phyloP scores from a whole-genome alignment of 2,797 vertebrate genomes.

The Propithecus perrieri region DNA sequence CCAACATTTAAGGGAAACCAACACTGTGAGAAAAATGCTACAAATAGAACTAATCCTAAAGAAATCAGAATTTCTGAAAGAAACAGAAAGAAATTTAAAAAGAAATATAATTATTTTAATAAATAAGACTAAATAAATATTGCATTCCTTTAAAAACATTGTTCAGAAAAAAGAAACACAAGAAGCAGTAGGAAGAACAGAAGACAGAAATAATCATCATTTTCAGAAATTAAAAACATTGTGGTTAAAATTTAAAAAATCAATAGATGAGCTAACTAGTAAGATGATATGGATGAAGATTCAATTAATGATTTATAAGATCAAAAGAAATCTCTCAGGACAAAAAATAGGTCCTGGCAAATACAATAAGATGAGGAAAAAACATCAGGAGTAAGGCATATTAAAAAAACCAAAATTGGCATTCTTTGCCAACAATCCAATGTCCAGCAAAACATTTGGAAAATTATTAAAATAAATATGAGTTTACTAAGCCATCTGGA shows the following conservation, averaged over 20 bases:
- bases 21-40: not conserved
- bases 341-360: not conserved
- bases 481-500: conserved; percentile 7
- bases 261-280: not conserved
- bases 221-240: not conserved
- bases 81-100: conserved; percentile 17
- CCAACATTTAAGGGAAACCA: not conserved
- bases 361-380: not conserved
- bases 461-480: conserved; percentile 48
- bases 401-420: not conserved
- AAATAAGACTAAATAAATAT: not conserved
- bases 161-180: not conserved
- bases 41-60: not conserved
- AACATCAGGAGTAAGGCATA: not conserved
- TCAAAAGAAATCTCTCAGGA: not conserved
- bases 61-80: conserved; percentile 12
- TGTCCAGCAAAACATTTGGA: not conserved
- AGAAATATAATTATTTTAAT: conserved; percentile 7
- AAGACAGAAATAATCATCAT: not conserved
- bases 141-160: not conserved
- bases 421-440: conserved; percentile 3
- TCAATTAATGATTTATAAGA: not conserved
- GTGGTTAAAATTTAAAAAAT: not conserved
- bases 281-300: not conserved
- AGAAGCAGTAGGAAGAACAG: not conserved